Conservation (phyloP, 2,113 vertebrate species). For the Syrrhaptes paradoxus region DNA sequence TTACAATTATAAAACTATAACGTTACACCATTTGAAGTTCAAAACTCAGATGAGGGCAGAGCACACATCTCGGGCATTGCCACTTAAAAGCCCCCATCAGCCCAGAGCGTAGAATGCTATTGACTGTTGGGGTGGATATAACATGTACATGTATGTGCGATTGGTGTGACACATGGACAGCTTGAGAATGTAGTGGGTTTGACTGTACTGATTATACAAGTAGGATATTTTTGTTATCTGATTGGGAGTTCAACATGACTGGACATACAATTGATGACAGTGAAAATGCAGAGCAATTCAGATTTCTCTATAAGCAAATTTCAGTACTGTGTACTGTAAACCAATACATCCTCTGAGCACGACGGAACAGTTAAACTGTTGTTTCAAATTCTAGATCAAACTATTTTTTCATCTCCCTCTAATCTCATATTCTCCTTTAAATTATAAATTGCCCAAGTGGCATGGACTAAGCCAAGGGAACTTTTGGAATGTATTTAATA, state of each 20-base stretch:
- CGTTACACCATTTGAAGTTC: not conserved
- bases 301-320: not conserved
- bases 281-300: not conserved
- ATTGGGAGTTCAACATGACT: not conserved
- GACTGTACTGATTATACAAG: not conserved
- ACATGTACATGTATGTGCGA: accelerated
- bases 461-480: conserved; percentile 22
- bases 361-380: conserved; percentile 5
- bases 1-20: not conserved
- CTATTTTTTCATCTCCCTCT: conserved; percentile 23
- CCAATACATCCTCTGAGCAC: not conserved
- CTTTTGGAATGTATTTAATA: conserved; percentile 53
- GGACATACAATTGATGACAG: not conserved
- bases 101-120: not conserved
- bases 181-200: not conserved
- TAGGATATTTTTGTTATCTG: not conserved
- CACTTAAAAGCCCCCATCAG: not conserved
- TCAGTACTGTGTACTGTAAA: not conserved
- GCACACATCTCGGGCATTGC: not conserved
- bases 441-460: conserved; percentile 53
- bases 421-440: conserved; percentile 59
- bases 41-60: not conserved
- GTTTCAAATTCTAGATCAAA: conserved; percentile 22
- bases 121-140: not conserved
- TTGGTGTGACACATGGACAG: not conserved